Conservation (phyloP, 2,113 vertebrate genomes). For the Onychorhynchus coronatus region DNA sequence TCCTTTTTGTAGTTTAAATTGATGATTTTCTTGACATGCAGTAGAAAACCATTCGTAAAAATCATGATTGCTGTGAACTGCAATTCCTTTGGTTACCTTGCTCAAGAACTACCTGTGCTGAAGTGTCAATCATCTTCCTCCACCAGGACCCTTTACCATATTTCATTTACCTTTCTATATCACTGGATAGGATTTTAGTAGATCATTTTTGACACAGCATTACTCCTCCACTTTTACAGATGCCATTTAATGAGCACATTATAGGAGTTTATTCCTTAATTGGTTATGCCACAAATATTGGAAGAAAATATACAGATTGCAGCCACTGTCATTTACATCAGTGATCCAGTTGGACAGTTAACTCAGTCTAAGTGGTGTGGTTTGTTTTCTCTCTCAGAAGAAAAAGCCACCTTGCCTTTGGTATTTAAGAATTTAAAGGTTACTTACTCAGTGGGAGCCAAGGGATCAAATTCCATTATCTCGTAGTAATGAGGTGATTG, state of each 20-base stretch:
- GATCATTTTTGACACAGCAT: not conserved
- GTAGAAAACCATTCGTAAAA: not conserved
- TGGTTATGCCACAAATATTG: not conserved
- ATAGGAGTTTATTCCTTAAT: not conserved
- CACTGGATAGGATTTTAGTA: not conserved
- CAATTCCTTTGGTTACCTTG: not conserved
- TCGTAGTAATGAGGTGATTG: slow-evolving; percentile 72
- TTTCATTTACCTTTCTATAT: not conserved
- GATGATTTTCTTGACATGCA: not conserved
- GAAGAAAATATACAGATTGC: not conserved
- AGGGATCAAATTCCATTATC: slow-evolving; percentile 81
- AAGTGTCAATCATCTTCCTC: not conserved
- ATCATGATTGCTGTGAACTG: not conserved
- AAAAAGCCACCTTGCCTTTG: not conserved
- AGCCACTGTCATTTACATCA: not conserved
- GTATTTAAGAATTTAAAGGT: not conserved
- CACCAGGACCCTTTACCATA: not conserved
- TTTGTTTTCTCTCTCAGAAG: not conserved
- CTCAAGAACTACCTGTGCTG: not conserved
- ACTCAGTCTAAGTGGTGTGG: not conserved
- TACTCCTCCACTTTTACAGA: not conserved
- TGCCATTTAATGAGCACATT: not conserved
- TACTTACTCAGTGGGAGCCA: slow-evolving; percentile 79
- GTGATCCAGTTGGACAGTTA: not conserved
- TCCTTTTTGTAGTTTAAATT: not conserved